phyloP scores from a whole-genome alignment of 2,113 vertebrate species.

The Numenius arquata region DNA sequence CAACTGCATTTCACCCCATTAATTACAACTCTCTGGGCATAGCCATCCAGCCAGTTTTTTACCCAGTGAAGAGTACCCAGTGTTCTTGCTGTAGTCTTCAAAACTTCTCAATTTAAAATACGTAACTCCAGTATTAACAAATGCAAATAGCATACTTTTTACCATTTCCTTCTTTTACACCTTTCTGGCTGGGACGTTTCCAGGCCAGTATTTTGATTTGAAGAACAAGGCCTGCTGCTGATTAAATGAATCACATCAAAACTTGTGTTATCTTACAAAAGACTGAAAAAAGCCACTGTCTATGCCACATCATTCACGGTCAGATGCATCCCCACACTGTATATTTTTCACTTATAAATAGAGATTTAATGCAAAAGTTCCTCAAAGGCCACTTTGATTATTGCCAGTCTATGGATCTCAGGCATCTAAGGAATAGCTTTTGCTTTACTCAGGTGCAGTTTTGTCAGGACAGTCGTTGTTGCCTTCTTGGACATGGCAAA shows the following conservation, averaged over 20 bases:
- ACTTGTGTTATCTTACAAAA: background rate
- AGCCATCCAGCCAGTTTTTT: no score
- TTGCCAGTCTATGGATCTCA: background rate
- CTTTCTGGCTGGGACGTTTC: background rate
- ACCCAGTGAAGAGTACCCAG: no score
- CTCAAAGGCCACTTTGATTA: background rate
- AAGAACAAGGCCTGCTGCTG: background rate
- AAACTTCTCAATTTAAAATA: background rate
- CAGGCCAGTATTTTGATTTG: background rate
- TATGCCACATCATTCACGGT: background rate
- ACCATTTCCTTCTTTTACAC: background rate
- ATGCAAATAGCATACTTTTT: background rate
- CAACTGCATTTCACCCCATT: no score
- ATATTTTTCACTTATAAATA: background rate
- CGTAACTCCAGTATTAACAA: background rate
- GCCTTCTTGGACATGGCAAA: background rate
- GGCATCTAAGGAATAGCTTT: background rate
- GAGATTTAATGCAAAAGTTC: background rate
- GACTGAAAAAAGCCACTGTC: background rate
- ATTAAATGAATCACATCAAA: background rate
- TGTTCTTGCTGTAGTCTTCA: background rate
- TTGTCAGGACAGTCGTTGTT: background rate
- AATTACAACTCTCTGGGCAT: no score
- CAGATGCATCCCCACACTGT: background rate
- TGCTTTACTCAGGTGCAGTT: background rate